Evolutionary conservation across 2,797 vertebrate species (phyloP), one percentile per base, ranked within the genome.

Genomic region (Zalophus californianus): DNA sequence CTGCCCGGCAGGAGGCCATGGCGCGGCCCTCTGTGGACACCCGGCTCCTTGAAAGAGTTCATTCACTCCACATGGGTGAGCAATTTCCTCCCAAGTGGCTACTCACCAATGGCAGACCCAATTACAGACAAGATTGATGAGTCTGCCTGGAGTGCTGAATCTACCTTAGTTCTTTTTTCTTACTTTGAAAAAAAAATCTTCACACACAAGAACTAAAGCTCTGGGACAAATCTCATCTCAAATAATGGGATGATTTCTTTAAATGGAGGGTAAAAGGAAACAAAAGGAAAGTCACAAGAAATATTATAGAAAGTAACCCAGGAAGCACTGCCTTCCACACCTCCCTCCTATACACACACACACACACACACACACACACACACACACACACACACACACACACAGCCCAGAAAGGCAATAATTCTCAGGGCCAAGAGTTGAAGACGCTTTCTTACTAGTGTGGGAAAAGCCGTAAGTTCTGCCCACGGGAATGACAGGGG

Each of bases 11-110:
- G 32, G 35, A 66, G 44, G 87, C 89, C 93, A 56, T 12, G 3
- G 11, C n/a, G 44, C 41, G 7, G 89, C 82, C 64, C 82, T 96
- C 86, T 6, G 12, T 25, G 3, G 80, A 97, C 91, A 35, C 94
- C 72, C 18, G 0, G 79, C 0, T 3, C 90, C 96, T 92, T 97
- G 92, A 98, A 97, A 98, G 92, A 73, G 21, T 62, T 90, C 94
- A 91, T 97, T 97, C 97, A 96, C 86, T 82, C 78, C 79, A 38
- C 83, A 10, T 48, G 96, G 96, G 77, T 96, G 94, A 97, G 90
- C 96, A 79, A 70, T 97, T 97, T 97, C 92, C 90, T 98, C 97
- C 96, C 97, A 90, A 97, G 97, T 89, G 96, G 90, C 96, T 97
- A 96, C 90, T 97, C 97, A 97, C 92, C 78, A 92, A 82, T 88